Conservation (phyloP, 2,888 invertebrate species). For the Gymnoscelis rufifasciata region DNA sequence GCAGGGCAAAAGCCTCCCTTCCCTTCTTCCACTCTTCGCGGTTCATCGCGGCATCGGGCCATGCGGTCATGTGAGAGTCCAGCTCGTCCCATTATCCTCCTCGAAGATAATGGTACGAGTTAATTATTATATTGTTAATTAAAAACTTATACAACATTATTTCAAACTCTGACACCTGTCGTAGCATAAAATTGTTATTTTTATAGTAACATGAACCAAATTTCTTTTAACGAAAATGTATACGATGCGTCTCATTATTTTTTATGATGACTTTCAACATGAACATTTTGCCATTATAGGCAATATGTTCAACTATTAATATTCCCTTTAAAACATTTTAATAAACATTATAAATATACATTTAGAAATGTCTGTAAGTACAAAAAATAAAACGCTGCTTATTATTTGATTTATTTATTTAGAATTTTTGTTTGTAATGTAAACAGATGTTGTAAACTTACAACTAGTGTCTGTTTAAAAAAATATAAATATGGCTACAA, state of each 20-base stretch:
- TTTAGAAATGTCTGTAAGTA: no score
- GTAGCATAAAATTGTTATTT: no score
- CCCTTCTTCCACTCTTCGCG: no score
- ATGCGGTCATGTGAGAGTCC: no score
- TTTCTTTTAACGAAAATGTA: constrained; percentile 13
- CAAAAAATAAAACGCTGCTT: constrained; percentile 9
- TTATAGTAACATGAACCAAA: neutral
- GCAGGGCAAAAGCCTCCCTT: no score
- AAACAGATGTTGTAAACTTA: constrained; percentile 74
- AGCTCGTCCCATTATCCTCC: no score
- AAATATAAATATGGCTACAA: constrained; percentile 75
- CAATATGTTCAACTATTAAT: constrained; percentile 20
- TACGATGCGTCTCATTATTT: constrained; percentile 27
- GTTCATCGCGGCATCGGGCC: no score
- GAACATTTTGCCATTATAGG: constrained; percentile 21
- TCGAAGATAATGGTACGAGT: no score
- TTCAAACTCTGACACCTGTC: no score
- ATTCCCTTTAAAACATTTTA: constrained; percentile 5
- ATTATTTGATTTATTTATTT: constrained; percentile 71
- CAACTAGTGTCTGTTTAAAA: constrained; percentile 70
- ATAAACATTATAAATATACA: no score
- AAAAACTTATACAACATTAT: no score
- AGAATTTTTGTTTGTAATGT: constrained; percentile 75
- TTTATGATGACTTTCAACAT: constrained; percentile 23
- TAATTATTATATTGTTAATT: no score